Evolutionary conservation across 1,140 invertebrate species (phyloP), one percentile per base, ranked within the genome.

Genomic region (Cydia splendana): DNA sequence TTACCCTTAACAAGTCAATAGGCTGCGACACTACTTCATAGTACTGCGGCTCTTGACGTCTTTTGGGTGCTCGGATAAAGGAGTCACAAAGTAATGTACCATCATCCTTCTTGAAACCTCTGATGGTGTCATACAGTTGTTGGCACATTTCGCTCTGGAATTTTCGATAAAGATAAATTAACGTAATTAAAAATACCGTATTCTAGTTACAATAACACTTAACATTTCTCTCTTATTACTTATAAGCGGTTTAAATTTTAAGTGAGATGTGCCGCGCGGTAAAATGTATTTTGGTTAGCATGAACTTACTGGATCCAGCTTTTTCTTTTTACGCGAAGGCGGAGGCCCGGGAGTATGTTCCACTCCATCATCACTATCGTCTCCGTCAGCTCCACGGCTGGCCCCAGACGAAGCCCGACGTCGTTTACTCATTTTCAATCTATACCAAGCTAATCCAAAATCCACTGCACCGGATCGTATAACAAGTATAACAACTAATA

Each of bases 51-150:
- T 98, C 97, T 89, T 98, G 97, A 53, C 98, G 95, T 79, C 98
- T 94, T 90, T 99, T 99, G 9, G 98, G 98, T 20, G 97, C 98
- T 84, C 98, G 93, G 78, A 99, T 98, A 91, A 99, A 99, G 13
- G 97, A 95, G 93, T 99, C 98, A 94, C 98, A 99, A 6, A 99
- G 87, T 79, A 98, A 93, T 4, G 95, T 94, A 1, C 98, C 98
- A 94, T 99, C 98, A 83, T 98, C 97, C 84, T 98, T 98, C 91
- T 98, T 98, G 80, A 97, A 96, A 86, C 97, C 98, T 76, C 98
- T 94, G 76, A 99, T 96, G 9, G 96, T 96, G 84, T 99, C 98
- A 94, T 98, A 99, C 34, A 99, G 90, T 87, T 98, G 97, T 91
- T 99, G 98, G 87, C 97, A 98, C 78, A 98, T 94, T 91, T 98